Evolutionary conservation across 2,113 vertebrate species (phyloP).

Genomic region (Leucoraja erinaceus): DNA sequence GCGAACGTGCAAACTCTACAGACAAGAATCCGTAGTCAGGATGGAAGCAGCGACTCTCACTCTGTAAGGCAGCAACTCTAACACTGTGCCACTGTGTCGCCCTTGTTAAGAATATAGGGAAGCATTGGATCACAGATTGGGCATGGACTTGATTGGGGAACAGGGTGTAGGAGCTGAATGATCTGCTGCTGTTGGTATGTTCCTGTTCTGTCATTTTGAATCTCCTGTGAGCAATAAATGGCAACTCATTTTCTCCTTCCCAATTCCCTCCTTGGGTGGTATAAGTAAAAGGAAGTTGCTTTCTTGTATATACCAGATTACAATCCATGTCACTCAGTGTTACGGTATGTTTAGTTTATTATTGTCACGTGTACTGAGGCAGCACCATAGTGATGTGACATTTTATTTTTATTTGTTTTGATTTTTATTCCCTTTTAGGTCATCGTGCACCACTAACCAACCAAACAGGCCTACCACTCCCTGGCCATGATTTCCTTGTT

Average conservation of each 20-base stretch:
- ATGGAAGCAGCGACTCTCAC: no score
- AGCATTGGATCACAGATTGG: no score
- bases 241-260: background rate
- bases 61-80: no score
- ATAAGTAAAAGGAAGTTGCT: background rate
- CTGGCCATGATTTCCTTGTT: background rate
- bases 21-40: no score
- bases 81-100: no score
- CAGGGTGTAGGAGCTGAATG: no score
- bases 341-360: background rate
- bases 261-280: background rate
- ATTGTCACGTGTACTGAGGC: no score
- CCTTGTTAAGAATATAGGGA: no score
- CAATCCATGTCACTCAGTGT: background rate
- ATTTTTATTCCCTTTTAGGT: background rate
- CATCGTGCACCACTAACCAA: slow-evolving; percentile 12
- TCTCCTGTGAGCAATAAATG: background rate
- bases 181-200: no score
- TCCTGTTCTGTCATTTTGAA: background rate
- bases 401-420: background rate
- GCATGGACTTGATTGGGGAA: no score
- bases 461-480: background rate
- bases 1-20: no score
- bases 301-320: background rate
- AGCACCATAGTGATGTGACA: background rate